Evolutionary conservation across 30 jellyfish, hydroid and myxozoan species (phyloP).

Genomic region (Morbakka virulenta): DNA sequence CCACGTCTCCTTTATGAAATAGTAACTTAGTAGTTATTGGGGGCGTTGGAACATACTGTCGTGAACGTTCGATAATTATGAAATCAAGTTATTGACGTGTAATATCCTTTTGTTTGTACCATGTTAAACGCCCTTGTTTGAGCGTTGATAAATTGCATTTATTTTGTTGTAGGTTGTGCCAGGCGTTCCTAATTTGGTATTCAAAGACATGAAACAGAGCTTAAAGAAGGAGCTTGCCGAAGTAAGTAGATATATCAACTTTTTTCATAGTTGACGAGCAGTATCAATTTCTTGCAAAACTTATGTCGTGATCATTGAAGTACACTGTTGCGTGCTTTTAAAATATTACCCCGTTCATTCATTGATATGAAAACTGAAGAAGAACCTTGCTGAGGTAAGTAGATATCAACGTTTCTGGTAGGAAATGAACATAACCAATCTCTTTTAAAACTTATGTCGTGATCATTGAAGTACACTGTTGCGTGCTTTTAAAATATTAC

Average conservation of each 20-base stretch:
- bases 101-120: too few species aligned
- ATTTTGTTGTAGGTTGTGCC: constrained; percentile 97
- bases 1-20: too few species aligned
- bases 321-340: background rate
- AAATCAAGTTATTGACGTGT: too few species aligned
- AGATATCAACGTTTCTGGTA: background rate
- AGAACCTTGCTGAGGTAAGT: constrained; percentile 75
- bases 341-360: too few species aligned
- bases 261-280: background rate
- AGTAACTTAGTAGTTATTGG: too few species aligned
- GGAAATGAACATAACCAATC: background rate
- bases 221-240: constrained; percentile 76
- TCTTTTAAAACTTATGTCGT: too few species aligned
- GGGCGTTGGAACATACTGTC: too few species aligned
- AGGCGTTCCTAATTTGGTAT: constrained; percentile 56
- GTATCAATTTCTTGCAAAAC: too few species aligned
- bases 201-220: constrained; percentile 81
- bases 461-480: background rate
- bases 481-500: too few species aligned
- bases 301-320: background rate
- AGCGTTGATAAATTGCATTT: too few species aligned
- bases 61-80: too few species aligned
- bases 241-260: constrained; percentile 28
- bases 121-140: too few species aligned
- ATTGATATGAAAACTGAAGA: constrained; percentile 69